phyloP scores from a whole-genome alignment of 2,797 vertebrate genomes.

The Gallinago nigripennis region DNA sequence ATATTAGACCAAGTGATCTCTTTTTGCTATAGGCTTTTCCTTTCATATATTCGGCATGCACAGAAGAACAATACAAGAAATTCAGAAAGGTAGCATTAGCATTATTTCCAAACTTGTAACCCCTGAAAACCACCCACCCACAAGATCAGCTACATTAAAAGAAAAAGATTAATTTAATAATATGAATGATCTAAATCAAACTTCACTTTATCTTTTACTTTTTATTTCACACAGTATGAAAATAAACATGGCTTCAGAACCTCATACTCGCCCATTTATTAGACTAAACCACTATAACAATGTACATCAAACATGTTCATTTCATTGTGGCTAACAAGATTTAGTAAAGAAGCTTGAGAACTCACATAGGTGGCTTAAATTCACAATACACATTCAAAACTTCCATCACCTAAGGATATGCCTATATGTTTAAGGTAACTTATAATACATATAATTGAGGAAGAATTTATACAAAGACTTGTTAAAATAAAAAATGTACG shows the following conservation, averaged over 20 bases:
- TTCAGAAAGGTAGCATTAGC: background rate
- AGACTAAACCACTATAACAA: background rate
- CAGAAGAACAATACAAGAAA: background rate
- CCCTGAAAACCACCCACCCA: background rate
- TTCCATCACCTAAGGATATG: background rate
- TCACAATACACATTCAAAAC: background rate
- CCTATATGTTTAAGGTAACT: background rate
- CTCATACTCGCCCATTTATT: background rate
- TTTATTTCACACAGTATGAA: background rate
- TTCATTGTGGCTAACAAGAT: background rate
- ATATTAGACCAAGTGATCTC: background rate
- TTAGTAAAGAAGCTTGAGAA: background rate
- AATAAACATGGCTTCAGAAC: background rate
- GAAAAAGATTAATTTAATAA: background rate
- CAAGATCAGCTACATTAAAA: background rate
- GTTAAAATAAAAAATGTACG: background rate
- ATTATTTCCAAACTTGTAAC: background rate
- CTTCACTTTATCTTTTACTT: background rate
- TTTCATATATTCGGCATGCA: background rate
- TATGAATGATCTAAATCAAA: background rate
- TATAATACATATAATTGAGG: background rate
- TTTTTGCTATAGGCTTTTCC: background rate
- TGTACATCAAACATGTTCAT: background rate
- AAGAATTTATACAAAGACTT: background rate
- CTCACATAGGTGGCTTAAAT: background rate